Percentiles rank a stretch among this genome's conserved stretches.
These are phyloP conservation scores for Eristalis pertinax DNA, from an alignment of 2,888 invertebrate genomes.

Conservation along the genomic window DNA sequence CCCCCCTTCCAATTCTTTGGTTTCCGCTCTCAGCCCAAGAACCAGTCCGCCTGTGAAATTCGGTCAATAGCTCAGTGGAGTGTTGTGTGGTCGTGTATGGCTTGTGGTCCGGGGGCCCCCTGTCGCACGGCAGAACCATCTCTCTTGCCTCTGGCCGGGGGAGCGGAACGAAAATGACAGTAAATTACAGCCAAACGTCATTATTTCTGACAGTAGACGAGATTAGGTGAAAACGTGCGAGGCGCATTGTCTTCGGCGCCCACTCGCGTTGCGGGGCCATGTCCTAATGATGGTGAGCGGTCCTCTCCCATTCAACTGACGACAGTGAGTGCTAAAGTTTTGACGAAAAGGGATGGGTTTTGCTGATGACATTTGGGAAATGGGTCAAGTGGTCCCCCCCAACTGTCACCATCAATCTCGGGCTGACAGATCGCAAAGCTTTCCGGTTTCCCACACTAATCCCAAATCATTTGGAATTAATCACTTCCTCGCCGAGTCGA, in stretches of 20 bases:
- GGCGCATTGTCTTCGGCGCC: neutral
- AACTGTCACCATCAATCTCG: conserved; percentile 18
- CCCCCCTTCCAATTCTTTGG: neutral
- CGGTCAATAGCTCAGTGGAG: conserved; percentile 29
- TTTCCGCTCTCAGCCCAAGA: neutral
- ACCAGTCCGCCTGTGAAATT: conserved; percentile 4
- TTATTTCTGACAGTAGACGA: conserved; percentile 20
- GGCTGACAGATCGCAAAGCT: neutral
- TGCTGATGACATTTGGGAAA: neutral
- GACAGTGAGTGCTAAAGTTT: neutral
- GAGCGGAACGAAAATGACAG: conserved; percentile 25
- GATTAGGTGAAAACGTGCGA: neutral
- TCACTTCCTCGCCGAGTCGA: neutral
- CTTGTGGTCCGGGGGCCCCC: neutral
- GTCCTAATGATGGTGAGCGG: neutral
- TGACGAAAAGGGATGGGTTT: neutral
- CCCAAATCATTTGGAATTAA: conserved; percentile 3
- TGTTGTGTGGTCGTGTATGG: neutral
- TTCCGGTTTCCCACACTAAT: conserved; percentile 8
- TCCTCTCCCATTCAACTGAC: neutral
- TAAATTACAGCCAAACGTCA: conserved; percentile 28
- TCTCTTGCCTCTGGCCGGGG: neutral
- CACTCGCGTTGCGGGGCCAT: conserved; percentile 5
- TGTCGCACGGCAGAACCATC: neutral
- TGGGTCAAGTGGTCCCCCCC: neutral